phyloP scores from a whole-genome alignment of 2,888 invertebrate species.

The Imbricaverruca yamaguchii region DNA sequence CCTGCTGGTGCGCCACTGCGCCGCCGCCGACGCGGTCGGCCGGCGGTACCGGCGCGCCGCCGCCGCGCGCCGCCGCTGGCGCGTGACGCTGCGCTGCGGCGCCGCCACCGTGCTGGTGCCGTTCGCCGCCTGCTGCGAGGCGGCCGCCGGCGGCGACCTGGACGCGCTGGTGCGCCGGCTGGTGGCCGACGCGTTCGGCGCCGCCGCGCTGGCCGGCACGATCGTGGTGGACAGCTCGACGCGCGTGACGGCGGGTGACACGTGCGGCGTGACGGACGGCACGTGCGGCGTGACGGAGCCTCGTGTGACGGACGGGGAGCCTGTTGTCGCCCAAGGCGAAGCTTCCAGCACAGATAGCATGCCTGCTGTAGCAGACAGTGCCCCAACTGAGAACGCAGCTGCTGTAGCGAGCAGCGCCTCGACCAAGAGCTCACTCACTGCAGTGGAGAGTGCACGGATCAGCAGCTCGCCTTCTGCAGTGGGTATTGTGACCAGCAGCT shows the following conservation, averaged over 20 bases:
- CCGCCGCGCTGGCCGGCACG: not conserved
- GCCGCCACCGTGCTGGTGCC: constrained; percentile 67
- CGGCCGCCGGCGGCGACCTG: not conserved
- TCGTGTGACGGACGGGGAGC: not conserved
- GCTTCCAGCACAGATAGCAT: not conserved
- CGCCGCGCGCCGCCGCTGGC: constrained; percentile 90
- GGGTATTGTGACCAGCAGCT: too few relatives aligned
- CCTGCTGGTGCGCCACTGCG: constrained; percentile 72
- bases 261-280: not conserved
- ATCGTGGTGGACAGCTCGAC: not conserved
- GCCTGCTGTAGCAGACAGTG: not conserved
- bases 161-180: not conserved
- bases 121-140: not conserved
- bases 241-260: not conserved
- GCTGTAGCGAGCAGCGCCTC: too few relatives aligned
- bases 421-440: too few relatives aligned
- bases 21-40: constrained; percentile 82
- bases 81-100: constrained; percentile 79
- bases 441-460: too few relatives aligned
- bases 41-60: constrained; percentile 88
- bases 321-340: not conserved
- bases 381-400: not conserved
- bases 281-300: not conserved
- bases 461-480: too few relatives aligned
- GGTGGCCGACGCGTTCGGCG: not conserved